A percentile compares a stretch with the other conserved stretches of the same genome.
Evolutionary conservation across 2,113 vertebrate genomes (phyloP).

Genomic region (Smithornis capensis): DNA sequence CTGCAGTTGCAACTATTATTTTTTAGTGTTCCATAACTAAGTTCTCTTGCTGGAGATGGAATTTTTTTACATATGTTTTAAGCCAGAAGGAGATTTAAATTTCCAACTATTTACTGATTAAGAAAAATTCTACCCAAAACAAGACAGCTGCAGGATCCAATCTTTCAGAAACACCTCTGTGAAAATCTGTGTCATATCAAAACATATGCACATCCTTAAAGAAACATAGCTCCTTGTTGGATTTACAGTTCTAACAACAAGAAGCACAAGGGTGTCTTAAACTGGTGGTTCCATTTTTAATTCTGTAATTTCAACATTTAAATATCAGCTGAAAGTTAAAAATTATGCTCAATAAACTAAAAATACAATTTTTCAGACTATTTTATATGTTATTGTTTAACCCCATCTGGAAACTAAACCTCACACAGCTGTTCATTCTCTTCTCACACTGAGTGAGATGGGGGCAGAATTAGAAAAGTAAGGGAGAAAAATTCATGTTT

Average conservation of each 20-base stretch:
- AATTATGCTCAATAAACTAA: background rate
- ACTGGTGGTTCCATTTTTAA: background rate
- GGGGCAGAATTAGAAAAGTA: background rate
- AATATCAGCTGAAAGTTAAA: background rate
- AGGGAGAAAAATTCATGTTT: background rate
- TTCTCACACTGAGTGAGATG: rapidly evolving
- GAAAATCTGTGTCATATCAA: background rate
- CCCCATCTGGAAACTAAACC: background rate
- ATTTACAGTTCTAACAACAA: background rate
- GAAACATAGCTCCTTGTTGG: background rate
- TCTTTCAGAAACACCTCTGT: background rate
- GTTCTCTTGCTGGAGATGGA: background rate
- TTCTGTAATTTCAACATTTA: background rate
- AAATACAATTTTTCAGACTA: background rate
- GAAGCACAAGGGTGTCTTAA: background rate
- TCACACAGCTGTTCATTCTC: rapidly evolving
- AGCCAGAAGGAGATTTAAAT: background rate
- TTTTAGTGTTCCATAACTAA: background rate
- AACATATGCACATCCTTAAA: background rate
- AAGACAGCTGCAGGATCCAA: background rate
- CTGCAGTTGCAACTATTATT: background rate
- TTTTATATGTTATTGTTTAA: background rate
- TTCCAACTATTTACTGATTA: background rate
- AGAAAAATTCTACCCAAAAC: background rate
- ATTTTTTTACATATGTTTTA: background rate